Evolutionary conservation across 1,140 invertebrate genomes (phyloP), one percentile per base, ranked within the genome.

Genomic region (Brachystomella parvula): DNA sequence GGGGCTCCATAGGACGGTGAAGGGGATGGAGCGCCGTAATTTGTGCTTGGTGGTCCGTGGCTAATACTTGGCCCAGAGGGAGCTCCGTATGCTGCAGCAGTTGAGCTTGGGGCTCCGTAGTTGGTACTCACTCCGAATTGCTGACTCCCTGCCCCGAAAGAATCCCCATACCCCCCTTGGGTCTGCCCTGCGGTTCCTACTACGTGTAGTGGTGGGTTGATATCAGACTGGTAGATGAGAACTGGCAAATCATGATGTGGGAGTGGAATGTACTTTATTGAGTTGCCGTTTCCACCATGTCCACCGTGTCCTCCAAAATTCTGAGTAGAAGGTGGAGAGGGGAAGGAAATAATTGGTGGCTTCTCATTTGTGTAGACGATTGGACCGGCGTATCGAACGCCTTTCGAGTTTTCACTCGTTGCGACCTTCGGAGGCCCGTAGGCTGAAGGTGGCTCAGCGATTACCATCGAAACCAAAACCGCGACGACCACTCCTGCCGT

Each of bases 311-410:
- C 64, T 9, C 58, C 39, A 24, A 6, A 15, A 19, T 24, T 26
- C n/a, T n/a, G n/a, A 53, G 15, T 26, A 17, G 12, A 47, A 2
- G 78, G 77, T 32, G 78, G 78, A 1, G 73, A 71, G 1, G 79
- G 79, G 67, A 80, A 80, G 65, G 77, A 75, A 28, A 80, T 77
- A 3, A 79, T 76, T 21, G 79, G 79, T 21, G 79, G 79, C 61
- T 77, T 77, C 58, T 80, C 76, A 73, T 76, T 77, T 0, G 75
- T 74, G 71, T 80, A 80, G 3, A 80, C 78, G 33, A 80, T 78
- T 0, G 79, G 79, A 17, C 79, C 78, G 6, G 75, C 77, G 65
- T 80, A 80, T 49, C 77, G 74, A 6, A 79, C 74, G 6, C 74
- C 71, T 58, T 73, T 68, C 3, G 49, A 17, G 49, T 53, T 53